Conservation (phyloP, 2,113 vertebrate genomes). For the Vicugna pacos region DNA sequence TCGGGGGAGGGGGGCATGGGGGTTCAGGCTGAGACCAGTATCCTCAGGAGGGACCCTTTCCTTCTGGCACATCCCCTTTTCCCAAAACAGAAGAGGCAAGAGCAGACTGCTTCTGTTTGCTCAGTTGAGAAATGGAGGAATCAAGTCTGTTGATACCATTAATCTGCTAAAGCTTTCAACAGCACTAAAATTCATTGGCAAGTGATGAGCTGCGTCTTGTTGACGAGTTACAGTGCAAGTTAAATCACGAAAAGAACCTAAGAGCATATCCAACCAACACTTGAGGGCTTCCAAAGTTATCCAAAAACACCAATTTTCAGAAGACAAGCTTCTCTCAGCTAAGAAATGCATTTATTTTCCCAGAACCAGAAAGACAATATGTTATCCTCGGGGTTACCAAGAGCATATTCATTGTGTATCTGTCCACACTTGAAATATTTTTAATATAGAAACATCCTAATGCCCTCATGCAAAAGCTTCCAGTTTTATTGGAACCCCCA, state of each 20-base stretch:
- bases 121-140: constrained; percentile 69
- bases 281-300: constrained; percentile 64
- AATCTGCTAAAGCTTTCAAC: constrained; percentile 69
- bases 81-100: not conserved
- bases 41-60: not conserved
- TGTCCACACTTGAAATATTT: not conserved
- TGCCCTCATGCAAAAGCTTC: constrained; percentile 17
- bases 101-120: constrained; percentile 31
- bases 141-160: constrained; percentile 61
- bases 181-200: constrained; percentile 51
- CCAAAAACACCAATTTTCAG: constrained; percentile 55
- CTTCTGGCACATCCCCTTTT: not conserved
- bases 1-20: rapidly evolving
- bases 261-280: constrained; percentile 20
- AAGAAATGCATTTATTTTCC: constrained; percentile 13
- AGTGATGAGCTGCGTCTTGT: constrained; percentile 36
- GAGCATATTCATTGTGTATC: not conserved
- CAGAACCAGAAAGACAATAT: constrained; percentile 38
- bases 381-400: not conserved
- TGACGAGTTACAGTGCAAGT: constrained; percentile 43
- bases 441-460: constrained; percentile 12
- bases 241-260: constrained; percentile 56
- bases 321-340: constrained; percentile 31
- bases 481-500: constrained; percentile 38
- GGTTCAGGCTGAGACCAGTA: not conserved